Evolutionary conservation across 2,888 invertebrate species (phyloP).

Genomic region (Phaedon cochleariae): DNA sequence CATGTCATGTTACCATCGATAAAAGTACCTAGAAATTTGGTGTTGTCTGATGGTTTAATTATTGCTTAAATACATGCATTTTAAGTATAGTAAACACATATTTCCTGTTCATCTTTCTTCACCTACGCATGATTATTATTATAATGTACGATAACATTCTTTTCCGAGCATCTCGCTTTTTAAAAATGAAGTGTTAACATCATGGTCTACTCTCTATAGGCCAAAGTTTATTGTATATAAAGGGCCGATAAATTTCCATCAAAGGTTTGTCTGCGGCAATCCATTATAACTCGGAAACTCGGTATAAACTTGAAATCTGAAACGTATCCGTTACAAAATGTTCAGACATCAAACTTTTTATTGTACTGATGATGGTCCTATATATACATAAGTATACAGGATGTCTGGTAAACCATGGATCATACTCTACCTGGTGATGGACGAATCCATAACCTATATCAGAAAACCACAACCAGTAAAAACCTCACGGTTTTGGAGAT

Average conservation of each 20-base stretch:
- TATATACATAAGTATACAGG: no score
- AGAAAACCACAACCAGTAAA: no score
- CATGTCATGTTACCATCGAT: no score
- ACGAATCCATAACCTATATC: no score
- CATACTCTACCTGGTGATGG: no score
- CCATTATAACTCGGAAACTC: neutral
- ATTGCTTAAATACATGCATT: no score
- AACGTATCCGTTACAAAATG: neutral
- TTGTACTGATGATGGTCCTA: no score
- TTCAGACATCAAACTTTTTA: neutral
- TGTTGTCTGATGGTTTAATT: no score
- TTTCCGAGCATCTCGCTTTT: neutral
- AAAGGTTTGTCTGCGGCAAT: neutral
- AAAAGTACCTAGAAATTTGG: no score
- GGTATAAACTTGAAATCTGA: neutral
- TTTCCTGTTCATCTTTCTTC: neutral
- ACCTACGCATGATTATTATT: neutral
- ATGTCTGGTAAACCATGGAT: no score
- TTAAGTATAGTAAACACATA: neutral
- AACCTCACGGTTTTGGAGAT: no score
- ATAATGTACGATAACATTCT: neutral
- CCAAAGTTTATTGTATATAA: neutral
- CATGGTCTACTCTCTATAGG: neutral
- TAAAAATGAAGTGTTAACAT: neutral
- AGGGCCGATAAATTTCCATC: neutral